Base-by-base conservation (phyloP, 2,888 invertebrate genomes). In the Tetragonisca angustula region DNA sequence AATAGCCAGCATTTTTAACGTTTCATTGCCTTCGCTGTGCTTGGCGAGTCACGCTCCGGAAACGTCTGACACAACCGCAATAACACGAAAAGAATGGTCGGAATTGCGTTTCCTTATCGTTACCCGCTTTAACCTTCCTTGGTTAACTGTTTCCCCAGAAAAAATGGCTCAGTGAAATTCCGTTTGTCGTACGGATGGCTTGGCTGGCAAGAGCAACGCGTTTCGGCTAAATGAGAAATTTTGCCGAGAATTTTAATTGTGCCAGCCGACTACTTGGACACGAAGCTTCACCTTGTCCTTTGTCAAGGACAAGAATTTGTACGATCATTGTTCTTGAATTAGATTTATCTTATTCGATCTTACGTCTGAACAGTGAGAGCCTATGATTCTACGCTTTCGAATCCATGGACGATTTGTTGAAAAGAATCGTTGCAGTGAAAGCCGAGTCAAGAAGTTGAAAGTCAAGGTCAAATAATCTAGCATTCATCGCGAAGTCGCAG, bases 191-290 rank as follows among this genome's bases (percentile, higher is more conserved):
- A 65, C 71, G 74, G 67, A 65, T 68, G 74, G 67, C 65, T 64
- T 77, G 52, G 65, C 61, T 36, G 65, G 59, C 59, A 50, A 59
- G 79, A 67, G 64, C 76, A 87, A 85, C n/a, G 81, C 86, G 80
- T 84, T 81, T 70, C 84, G 76, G 67, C 84, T 85, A 79, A 89
- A 91, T 89, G 89, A 87, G 87, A 91, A 92, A 92, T 92, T 93
- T 92, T 87, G 83, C 88, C 75, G 88, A 89, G 91, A 92, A 92
- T 93, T 93, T 92, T 92, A 91, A 91, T 91, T 90, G 91, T 91
- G 87, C 86, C 87, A 43, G 78, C 87, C 85, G 90, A 90, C 89
- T 87, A 90, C 81, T 84, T 83, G 75, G 75, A 74, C 79, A 11
- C 43, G 9, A 43, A 43, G 56, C 65, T 32, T 69, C 62, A 36